Evolutionary conservation across 1,140 invertebrate species (phyloP).

Genomic region (Drosophila bocki): DNA sequence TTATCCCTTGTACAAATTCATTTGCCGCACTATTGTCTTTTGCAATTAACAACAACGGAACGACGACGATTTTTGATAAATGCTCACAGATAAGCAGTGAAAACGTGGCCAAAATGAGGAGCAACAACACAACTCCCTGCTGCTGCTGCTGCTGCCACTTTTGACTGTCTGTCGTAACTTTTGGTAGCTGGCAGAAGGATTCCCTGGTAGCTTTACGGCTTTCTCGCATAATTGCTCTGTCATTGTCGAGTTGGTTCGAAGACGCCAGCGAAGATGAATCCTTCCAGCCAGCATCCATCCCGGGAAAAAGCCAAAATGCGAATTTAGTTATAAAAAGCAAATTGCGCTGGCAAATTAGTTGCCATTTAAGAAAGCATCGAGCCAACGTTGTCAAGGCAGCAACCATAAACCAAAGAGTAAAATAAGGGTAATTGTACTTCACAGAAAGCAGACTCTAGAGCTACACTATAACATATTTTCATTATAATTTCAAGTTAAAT

Average conservation of each 20-base stretch:
- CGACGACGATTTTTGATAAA: slow-evolving; percentile 79
- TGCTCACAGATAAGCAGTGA: slow-evolving; percentile 62
- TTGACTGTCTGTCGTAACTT: slow-evolving; percentile 62
- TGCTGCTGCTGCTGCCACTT: slow-evolving; percentile 3
- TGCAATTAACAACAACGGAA: slow-evolving; percentile 71
- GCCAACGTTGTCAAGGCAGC: slow-evolving; percentile 52
- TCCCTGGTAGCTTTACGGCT: slow-evolving; percentile 67
- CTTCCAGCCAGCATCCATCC: background rate
- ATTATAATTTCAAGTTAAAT: background rate
- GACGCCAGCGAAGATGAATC: slow-evolving; percentile 27
- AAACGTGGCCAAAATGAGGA: slow-evolving; percentile 17
- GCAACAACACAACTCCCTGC: background rate
- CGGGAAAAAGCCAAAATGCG: slow-evolving; percentile 41
- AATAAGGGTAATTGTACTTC: slow-evolving; percentile 3
- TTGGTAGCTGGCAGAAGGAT: slow-evolving; percentile 46
- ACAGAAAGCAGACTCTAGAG: background rate
- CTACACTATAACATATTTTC: slow-evolving; percentile 3
- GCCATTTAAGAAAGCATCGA: slow-evolving; percentile 71
- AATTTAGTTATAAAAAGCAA: slow-evolving; percentile 82
- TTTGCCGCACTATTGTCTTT: slow-evolving; percentile 78
- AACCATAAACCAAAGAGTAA: slow-evolving; percentile 57
- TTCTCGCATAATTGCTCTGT: slow-evolving; percentile 75
- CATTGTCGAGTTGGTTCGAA: slow-evolving; percentile 65
- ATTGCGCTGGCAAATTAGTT: slow-evolving; percentile 79
- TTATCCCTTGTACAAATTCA: slow-evolving; percentile 81